These are phyloP conservation scores for Grammomys dolichurus DNA, from an alignment of 2,113 vertebrate species.

Conservation along the genomic window DNA sequence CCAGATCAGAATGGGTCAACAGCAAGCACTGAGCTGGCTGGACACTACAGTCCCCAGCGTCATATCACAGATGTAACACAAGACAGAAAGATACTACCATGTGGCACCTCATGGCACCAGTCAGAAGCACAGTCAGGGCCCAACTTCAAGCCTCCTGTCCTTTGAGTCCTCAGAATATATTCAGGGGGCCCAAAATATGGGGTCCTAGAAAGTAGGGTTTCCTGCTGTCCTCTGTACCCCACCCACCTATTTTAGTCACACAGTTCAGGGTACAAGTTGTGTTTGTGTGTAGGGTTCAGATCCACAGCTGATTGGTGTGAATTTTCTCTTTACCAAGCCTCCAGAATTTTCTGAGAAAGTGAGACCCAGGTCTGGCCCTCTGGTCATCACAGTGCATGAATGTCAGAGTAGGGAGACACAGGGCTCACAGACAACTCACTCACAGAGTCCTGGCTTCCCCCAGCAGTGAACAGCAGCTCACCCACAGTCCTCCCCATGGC, in stretches of 20 bases:
- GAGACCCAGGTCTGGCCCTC: not conserved
- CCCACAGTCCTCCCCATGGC: not conserved
- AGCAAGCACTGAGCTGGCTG: not conserved
- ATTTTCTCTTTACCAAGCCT: not conserved
- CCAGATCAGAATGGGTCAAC: not conserved
- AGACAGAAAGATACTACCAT: not conserved
- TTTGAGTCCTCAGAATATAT: rapidly evolving
- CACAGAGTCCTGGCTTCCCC: not conserved
- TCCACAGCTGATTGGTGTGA: not conserved
- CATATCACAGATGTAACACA: not conserved
- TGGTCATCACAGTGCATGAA: not conserved
- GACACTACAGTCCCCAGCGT: not conserved
- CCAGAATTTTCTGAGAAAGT: not conserved
- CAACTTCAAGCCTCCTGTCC: not conserved
- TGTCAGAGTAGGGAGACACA: not conserved
- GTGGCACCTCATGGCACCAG: not conserved
- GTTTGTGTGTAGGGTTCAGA: not conserved
- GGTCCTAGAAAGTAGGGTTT: not conserved
- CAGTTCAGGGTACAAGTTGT: not conserved
- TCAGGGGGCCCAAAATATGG: not conserved
- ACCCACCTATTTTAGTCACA: too few species aligned
- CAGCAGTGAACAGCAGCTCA: not conserved
- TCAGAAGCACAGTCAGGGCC: not conserved
- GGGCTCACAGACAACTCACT: not conserved
- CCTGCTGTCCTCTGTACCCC: too few species aligned